phyloP scores from a whole-genome alignment of 2,797 vertebrate genomes.

The Meda fulgida region DNA sequence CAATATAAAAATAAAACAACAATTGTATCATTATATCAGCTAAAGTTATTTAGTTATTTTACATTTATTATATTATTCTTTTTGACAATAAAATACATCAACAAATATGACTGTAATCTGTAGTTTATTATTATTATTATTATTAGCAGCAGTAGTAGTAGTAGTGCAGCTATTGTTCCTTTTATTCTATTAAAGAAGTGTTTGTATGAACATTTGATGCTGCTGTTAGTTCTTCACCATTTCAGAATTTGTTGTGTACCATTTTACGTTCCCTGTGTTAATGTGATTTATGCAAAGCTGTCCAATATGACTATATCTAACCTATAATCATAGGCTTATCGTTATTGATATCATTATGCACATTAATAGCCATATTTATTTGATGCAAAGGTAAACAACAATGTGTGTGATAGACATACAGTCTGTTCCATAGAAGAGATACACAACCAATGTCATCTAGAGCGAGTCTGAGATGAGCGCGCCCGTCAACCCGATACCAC shows the following conservation, averaged over 20 bases:
- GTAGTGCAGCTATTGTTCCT: background rate
- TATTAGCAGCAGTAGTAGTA: background rate
- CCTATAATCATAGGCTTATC: too few species aligned
- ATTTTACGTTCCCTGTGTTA: too few species aligned
- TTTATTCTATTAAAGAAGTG: background rate
- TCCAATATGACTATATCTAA: too few species aligned
- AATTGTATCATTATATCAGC: background rate
- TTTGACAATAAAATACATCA: background rate
- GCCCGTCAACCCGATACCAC: constrained; percentile 82
- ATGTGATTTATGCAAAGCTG: background rate
- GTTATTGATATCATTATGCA: background rate
- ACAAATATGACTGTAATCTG: background rate
- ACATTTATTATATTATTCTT: background rate
- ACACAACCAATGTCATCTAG: constrained; percentile 66
- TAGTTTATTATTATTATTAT: background rate
- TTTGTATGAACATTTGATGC: background rate
- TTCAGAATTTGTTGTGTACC: background rate
- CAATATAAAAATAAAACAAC: background rate
- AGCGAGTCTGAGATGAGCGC: constrained; percentile 82
- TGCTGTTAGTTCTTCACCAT: background rate
- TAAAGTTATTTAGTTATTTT: background rate
- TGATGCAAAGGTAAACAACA: background rate
- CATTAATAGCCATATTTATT: background rate
- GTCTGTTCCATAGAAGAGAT: background rate
- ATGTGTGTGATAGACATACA: background rate